phyloP scores from a whole-genome alignment of 2,888 invertebrate genomes.

The Spilarctia lutea region DNA sequence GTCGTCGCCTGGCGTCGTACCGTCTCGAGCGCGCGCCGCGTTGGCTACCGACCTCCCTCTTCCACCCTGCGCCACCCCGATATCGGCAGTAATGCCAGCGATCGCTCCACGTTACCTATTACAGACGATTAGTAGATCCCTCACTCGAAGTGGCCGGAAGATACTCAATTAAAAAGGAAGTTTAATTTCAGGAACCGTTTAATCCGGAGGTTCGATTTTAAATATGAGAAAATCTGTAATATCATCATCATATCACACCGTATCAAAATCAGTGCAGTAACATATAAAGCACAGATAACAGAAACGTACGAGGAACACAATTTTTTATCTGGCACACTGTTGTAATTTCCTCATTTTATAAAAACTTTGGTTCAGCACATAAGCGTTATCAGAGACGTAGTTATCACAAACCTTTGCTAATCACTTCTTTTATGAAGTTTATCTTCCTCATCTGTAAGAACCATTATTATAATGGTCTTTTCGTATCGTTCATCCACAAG shows the following conservation, averaged over 20 bases:
- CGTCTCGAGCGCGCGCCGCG: constrained; percentile 37
- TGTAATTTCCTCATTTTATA: not conserved
- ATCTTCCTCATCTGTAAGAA: not conserved
- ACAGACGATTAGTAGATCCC: constrained; percentile 16
- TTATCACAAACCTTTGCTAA: not conserved
- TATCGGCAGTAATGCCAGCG: constrained; percentile 1
- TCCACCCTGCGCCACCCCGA: constrained; percentile 11
- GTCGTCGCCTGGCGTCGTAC: constrained; percentile 39
- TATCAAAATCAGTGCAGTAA: not conserved
- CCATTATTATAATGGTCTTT: not conserved
- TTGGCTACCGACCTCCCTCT: constrained; percentile 25
- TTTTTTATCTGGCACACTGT: not conserved
- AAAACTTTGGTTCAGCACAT: not conserved
- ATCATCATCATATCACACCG: not conserved
- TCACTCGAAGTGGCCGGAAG: constrained; percentile 5
- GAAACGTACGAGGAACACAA: not conserved
- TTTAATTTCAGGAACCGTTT: not conserved
- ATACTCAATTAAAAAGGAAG: constrained; percentile 15
- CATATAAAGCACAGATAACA: not conserved
- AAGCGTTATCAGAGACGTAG: not conserved
- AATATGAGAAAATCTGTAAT: not conserved
- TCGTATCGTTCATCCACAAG: not conserved
- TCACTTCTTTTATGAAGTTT: not conserved
- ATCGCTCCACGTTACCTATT: constrained; percentile 33
- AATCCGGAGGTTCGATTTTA: not conserved